phyloP scores from a whole-genome alignment of 30 jellyfish, hydroid and myxozoan species.

The Rhopilema esculentum region DNA sequence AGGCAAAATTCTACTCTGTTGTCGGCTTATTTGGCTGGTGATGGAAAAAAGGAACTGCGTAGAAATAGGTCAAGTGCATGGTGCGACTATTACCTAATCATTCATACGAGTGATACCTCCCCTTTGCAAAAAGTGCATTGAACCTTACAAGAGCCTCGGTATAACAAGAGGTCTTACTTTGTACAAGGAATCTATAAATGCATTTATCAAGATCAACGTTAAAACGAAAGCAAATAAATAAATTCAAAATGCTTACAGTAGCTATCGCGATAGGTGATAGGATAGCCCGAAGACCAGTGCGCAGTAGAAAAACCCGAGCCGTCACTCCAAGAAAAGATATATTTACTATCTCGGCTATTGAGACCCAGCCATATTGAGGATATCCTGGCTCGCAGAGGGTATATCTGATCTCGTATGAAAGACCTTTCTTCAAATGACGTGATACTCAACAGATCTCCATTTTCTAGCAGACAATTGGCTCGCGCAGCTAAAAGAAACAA shows the following conservation, averaged over 20 bases:
- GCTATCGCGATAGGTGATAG: conserved; percentile 18
- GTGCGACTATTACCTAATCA: too few relatives aligned
- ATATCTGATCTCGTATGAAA: conserved; percentile 14
- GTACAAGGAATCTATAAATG: too few relatives aligned
- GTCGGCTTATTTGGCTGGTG: too few relatives aligned
- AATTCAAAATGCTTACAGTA: background rate
- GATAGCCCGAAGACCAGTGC: conserved; percentile 78
- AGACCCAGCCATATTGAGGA: conserved; percentile 86
- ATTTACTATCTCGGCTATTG: conserved; percentile 71
- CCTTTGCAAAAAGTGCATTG: too few relatives aligned
- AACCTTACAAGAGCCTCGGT: too few relatives aligned
- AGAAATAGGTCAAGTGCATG: too few relatives aligned
- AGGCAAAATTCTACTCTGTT: too few relatives aligned
- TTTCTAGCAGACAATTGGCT: conserved; percentile 77
- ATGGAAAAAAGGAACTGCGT: too few relatives aligned
- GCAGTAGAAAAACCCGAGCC: conserved; percentile 71
- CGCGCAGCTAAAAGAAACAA: conserved; percentile 78
- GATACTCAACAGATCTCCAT: conserved; percentile 85
- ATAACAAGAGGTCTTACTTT: too few relatives aligned
- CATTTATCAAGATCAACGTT: background rate
- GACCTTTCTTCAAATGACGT: conserved; percentile 53
- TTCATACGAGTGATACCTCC: too few relatives aligned
- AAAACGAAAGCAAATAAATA: background rate
- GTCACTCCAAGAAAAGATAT: conserved; percentile 84
- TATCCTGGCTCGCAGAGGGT: conserved; percentile 26